Evolutionary conservation across 2,113 vertebrate genomes (phyloP), one percentile per base, ranked within the genome.

Genomic region (Synchiropus splendidus): DNA sequence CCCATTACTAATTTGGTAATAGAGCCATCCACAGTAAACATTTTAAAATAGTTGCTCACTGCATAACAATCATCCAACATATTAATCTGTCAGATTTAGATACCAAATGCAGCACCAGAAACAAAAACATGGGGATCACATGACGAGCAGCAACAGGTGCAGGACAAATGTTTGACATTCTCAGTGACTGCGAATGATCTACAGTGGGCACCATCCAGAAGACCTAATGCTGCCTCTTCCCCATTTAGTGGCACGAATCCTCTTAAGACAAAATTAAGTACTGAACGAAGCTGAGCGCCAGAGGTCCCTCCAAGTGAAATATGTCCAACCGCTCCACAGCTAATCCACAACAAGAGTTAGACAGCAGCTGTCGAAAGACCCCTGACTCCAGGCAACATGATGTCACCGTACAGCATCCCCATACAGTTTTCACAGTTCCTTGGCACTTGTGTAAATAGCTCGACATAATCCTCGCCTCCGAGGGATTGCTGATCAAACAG

Each of bases 361-460:
- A 50, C 60, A 60, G 68, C 80, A 78, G 72, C 75, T 78, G 72
- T 68, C 55, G 64, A 50, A 56, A 51, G 59, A 34, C 55, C 45
- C 9, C 21, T 14, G 54, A 57, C 64, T 64, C 58, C 52, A 31
- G 30, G 54, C 61, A 16, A 43, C 6, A 32, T 72, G 61, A 77
- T 73, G 73, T 81, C 75, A 73, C 50, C 10, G 16, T 21, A 18
- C 60, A 27, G 58, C 66, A 72, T 70, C 59, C 50, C 65, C 51
- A 57, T 39, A 40, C 56, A 14, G 69, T 75, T 71, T 63, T 42
- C 44, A 56, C 48, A 45, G 40, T 63, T 74, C 40, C 53, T 58
- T 64, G 64, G 74, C 78, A 72, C 71, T 56, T 39, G 34, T 78
- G 81, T 78, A 79, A 81, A 81, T 78, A 83, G 58, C 66, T 72